Evolutionary conservation across 2,113 vertebrate species (phyloP).

Genomic region (Syngnathus scovelli): DNA sequence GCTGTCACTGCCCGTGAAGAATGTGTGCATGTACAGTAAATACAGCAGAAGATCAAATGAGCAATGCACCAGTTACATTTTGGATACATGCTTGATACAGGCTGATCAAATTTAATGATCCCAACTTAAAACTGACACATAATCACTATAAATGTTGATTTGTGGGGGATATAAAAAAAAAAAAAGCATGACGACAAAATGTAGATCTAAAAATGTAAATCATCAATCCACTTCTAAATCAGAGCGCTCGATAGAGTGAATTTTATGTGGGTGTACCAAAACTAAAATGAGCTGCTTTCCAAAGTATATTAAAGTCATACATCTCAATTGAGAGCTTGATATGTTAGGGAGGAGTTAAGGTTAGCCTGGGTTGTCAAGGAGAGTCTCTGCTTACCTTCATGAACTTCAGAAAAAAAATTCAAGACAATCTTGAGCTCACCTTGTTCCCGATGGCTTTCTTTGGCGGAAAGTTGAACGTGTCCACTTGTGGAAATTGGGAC

Average conservation of each 20-base stretch:
- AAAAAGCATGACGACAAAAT: background rate
- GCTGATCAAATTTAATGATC: background rate
- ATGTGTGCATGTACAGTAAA: background rate
- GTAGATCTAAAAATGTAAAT: no score
- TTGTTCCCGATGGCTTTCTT: conserved; percentile 99
- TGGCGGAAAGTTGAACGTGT: conserved; percentile 88
- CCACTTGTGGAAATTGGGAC: conserved; percentile 82
- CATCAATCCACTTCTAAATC: no score
- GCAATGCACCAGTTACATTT: background rate
- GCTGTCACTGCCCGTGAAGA: background rate
- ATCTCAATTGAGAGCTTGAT: background rate
- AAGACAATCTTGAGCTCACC: conserved; percentile 66
- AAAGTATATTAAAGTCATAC: no score
- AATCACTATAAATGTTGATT: background rate
- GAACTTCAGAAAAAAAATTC: no score
- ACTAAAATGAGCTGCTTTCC: no score
- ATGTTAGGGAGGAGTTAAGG: background rate
- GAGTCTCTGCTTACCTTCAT: no score
- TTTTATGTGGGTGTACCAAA: no score
- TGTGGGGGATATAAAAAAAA: background rate
- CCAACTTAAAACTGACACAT: background rate
- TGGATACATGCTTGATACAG: no score
- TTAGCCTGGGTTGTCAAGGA: no score
- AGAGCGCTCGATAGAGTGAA: no score
- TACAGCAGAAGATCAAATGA: background rate